Base-by-base conservation (phyloP, 2,113 vertebrate genomes). In the Myiozetetes cayanensis region DNA sequence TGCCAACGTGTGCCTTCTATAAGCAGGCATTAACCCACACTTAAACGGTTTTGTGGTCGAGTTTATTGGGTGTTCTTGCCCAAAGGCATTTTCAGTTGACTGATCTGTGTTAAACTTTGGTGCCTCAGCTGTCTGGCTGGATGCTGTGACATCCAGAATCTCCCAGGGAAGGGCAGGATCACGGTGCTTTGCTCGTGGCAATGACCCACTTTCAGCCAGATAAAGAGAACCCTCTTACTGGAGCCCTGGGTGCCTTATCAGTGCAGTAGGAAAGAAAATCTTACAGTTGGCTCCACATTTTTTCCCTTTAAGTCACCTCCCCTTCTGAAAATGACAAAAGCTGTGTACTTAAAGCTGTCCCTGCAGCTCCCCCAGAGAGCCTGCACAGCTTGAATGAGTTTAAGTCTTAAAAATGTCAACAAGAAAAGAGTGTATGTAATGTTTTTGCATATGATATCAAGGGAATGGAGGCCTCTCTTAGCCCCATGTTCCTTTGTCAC, bases 11-110 rank as follows among this genome's bases (percentile, higher is more conserved):
- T 67, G 43, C 46, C 30, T 81, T 68, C 84, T 66, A 10, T 25
- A 23, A 88, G 44, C 59, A 59, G 62, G 33, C 70, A 41, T 47
- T 68, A 77, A 24, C 19, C 59, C 39, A 12, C 24, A 14, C 16
- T 65, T 24, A 24, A 63, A 52, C 12, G 41, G 35, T 8, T 90
- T n/a, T 66, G 11, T 67, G 59, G 49, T 27, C n/a, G 62, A 50
- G 66, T 82, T 94, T 89, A 35, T 46, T 77, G 80, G 68, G 70
- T 95, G 65, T 75, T 90, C 70, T 75, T 87, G 63, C 82, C 85
- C 71, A 43, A 55, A 65, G 87, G 85, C 41, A 20, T 89, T 89
- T 88, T 53, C 85, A 71, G 55, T 13, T 77, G 90, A 37, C 35
- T 96, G 90, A n/a, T 79, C 50, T 52, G 47, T 61, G 33, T 85